These are phyloP conservation scores for Diplolepis rosae DNA, from an alignment of 2,888 invertebrate species.

Conservation along the genomic window DNA sequence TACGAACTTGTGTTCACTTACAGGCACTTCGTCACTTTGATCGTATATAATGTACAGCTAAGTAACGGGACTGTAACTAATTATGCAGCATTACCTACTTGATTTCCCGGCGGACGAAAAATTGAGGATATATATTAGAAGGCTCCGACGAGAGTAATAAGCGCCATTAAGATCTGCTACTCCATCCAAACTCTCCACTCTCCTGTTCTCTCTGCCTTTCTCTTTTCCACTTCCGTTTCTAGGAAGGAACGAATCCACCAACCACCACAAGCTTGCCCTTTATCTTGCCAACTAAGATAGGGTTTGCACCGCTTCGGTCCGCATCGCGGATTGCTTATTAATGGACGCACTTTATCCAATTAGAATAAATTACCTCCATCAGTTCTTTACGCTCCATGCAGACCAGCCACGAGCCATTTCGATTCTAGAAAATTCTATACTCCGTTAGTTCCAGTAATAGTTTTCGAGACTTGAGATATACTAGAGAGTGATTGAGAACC, in stretches of 20 bases:
- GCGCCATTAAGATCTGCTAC: constrained; percentile 69
- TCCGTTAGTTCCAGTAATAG: constrained; percentile 39
- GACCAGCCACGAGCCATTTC: constrained; percentile 42
- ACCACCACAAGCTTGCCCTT: constrained; percentile 41
- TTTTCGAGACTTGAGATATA: constrained; percentile 17
- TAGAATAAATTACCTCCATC: constrained; percentile 67
- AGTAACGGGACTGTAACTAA: constrained; percentile 71
- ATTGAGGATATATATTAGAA: constrained; percentile 70
- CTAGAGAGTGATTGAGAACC: constrained; percentile 16
- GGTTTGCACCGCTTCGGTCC: constrained; percentile 40
- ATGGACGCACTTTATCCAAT: constrained; percentile 67
- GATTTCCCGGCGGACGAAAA: constrained; percentile 73
- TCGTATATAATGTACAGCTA: constrained; percentile 70
- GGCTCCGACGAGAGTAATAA: constrained; percentile 70
- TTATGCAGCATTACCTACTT: constrained; percentile 71
- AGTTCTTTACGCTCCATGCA: constrained; percentile 49
- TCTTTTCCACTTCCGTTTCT: constrained; percentile 40
- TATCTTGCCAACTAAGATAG: constrained; percentile 42
- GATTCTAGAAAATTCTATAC: constrained; percentile 42
- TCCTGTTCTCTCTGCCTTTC: constrained; percentile 44
- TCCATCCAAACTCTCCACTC: constrained; percentile 51
- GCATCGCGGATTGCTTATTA: constrained; percentile 67
- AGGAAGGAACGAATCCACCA: constrained; percentile 42
- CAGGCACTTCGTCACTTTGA: constrained; percentile 69
- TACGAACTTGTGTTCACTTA: constrained; percentile 56